Conservation (phyloP, 2,113 vertebrate genomes). For the Varanus salvator region DNA sequence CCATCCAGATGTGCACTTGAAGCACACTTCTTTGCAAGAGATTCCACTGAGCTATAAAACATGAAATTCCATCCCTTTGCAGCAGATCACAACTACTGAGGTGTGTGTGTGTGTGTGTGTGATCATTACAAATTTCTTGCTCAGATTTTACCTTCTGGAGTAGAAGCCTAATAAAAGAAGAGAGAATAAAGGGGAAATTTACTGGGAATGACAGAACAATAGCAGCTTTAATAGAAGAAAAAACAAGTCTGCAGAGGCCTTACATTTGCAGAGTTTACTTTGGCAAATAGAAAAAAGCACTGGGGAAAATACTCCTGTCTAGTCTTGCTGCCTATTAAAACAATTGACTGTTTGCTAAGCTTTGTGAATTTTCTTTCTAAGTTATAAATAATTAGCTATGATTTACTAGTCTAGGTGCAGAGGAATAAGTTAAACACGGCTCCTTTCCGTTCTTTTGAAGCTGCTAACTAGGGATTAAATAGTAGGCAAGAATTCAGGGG, state of each 20-base stretch:
- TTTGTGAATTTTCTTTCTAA: constrained; percentile 46
- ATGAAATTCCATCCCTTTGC: constrained; percentile 58
- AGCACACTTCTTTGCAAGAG: not conserved
- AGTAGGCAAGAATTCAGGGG: constrained; percentile 29
- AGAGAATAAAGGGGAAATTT: constrained; percentile 63
- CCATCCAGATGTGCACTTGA: not conserved
- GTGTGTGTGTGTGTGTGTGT: constrained; percentile 12
- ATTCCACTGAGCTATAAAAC: constrained; percentile 52
- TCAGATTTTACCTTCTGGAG: constrained; percentile 62
- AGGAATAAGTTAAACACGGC: constrained; percentile 45
- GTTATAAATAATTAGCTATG: constrained; percentile 59
- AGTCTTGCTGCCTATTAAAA: constrained; percentile 44
- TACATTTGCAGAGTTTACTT: constrained; percentile 56
- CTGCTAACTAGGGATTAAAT: constrained; percentile 42
- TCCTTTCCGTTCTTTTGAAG: constrained; percentile 57
- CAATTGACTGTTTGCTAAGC: constrained; percentile 56
- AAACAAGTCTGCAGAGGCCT: constrained; percentile 39
- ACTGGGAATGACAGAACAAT: constrained; percentile 65
- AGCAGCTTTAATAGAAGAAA: constrained; percentile 57
- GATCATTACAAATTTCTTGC: constrained; percentile 52
- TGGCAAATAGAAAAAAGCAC: constrained; percentile 50
- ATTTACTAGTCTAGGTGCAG: constrained; percentile 61
- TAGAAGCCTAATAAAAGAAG: constrained; percentile 59
- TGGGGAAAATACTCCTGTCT: constrained; percentile 49
- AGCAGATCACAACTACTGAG: constrained; percentile 44